These are phyloP conservation scores for Calliphora vicina DNA, from an alignment of 1,140 invertebrate species.

Conservation along the genomic window DNA sequence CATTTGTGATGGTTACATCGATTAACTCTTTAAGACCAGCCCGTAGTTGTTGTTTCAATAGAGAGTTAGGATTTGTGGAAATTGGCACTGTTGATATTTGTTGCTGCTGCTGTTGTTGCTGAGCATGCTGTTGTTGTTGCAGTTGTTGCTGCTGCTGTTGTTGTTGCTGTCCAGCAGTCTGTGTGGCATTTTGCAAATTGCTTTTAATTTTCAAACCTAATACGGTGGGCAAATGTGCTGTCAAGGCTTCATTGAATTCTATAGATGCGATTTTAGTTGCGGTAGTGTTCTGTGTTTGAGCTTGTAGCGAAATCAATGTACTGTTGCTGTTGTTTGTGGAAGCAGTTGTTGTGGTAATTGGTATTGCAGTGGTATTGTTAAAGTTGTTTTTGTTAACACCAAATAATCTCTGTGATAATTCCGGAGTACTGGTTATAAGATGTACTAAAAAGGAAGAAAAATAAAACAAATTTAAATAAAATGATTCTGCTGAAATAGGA, in stretches of 20 bases:
- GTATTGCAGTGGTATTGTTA: constrained; percentile 17
- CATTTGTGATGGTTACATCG: constrained; percentile 22
- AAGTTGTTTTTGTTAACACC: constrained; percentile 43
- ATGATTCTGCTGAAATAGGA: no score
- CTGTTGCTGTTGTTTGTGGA: constrained; percentile 8
- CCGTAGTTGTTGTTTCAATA: constrained; percentile 56
- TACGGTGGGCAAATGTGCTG: constrained; percentile 57
- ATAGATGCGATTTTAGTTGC: background rate
- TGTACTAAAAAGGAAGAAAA: constrained; percentile 38
- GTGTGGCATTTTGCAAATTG: constrained; percentile 31
- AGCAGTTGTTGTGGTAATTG: constrained; percentile 36
- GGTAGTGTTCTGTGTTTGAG: background rate
- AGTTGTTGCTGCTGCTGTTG: constrained; percentile 54
- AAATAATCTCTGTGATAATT: constrained; percentile 56
- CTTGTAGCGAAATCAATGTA: constrained; percentile 13
- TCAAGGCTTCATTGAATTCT: constrained; percentile 31
- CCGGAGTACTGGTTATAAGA: constrained; percentile 47
- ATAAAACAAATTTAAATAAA: background rate
- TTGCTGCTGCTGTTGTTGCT: constrained; percentile 56
- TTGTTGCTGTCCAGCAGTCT: constrained; percentile 36
- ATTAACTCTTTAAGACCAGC: constrained; percentile 61
- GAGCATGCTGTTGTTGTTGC: constrained; percentile 51
- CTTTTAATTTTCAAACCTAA: constrained; percentile 55
- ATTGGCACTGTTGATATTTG: constrained; percentile 50
- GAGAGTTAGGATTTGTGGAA: constrained; percentile 50